phyloP scores from a whole-genome alignment of 2,797 vertebrate species.

The Enteromius radiatus region DNA sequence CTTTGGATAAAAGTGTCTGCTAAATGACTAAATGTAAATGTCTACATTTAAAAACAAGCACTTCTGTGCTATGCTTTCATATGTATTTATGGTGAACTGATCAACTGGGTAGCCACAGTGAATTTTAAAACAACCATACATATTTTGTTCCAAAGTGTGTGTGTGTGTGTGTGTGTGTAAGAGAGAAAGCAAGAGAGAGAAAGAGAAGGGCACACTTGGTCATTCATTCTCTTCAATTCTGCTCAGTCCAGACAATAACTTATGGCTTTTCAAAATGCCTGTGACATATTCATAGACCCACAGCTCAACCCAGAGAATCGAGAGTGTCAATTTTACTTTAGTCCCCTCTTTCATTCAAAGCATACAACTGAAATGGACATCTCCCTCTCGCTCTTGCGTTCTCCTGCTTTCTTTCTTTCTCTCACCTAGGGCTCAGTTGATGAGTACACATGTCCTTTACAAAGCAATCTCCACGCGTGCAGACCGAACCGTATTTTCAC shows the following conservation, averaged over 20 bases:
- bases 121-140: neutral
- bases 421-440: constrained; percentile 24
- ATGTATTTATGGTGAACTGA: neutral
- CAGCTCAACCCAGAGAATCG: constrained; percentile 54
- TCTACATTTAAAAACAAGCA: neutral
- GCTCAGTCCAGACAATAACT: constrained; percentile 66
- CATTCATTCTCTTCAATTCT: constrained; percentile 64
- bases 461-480: constrained; percentile 61
- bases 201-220: constrained; percentile 52
- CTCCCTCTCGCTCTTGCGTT: constrained; percentile 10
- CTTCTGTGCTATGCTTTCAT: neutral
- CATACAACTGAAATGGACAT: constrained; percentile 60
- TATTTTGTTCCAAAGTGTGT: neutral
- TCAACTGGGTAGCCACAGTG: neutral
- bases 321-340: constrained; percentile 62
- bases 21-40: too few relatives aligned
- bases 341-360: constrained; percentile 57
- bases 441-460: constrained; percentile 55
- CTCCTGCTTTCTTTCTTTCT: constrained; percentile 8
- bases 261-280: constrained; percentile 67
- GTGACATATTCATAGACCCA: constrained; percentile 65
- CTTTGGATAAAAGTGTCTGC: too few relatives aligned
- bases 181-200: neutral
- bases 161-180: neutral
- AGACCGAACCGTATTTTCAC: constrained; percentile 58